Evolutionary conservation across 2,888 invertebrate genomes (phyloP).

Genomic region (Muschampia plurimacula): DNA sequence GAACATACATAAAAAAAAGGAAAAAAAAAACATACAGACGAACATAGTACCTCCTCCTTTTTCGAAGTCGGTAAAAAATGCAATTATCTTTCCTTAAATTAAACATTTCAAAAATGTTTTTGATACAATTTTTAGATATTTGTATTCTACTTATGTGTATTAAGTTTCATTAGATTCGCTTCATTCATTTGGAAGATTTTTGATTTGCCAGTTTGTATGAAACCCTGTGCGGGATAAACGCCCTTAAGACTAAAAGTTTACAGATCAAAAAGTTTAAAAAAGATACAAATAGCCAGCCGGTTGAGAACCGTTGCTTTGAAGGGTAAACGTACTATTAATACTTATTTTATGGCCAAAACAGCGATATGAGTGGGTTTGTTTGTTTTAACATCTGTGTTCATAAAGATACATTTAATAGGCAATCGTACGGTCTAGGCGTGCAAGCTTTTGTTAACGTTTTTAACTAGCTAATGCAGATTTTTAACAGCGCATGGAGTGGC

Average conservation of each 20-base stretch:
- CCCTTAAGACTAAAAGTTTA: neutral
- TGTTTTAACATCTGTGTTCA: slow-evolving; percentile 26
- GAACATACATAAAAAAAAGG: no score
- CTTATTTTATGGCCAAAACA: slow-evolving; percentile 22
- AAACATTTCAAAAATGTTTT: no score
- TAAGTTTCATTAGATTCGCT: no score
- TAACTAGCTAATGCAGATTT: neutral
- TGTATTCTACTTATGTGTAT: no score
- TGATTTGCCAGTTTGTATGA: no score
- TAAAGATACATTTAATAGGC: slow-evolving; percentile 30
- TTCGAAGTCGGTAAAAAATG: no score
- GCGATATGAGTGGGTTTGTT: neutral
- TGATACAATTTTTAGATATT: no score
- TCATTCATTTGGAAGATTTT: no score
- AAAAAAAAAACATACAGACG: no score
- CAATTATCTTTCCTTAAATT: neutral
- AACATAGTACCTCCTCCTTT: no score
- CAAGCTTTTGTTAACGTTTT: neutral
- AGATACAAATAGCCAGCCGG: neutral
- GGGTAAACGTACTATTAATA: slow-evolving; percentile 20
- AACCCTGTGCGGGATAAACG: neutral
- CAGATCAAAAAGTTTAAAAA: neutral
- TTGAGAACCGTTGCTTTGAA: neutral
- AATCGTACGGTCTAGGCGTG: slow-evolving; percentile 7
- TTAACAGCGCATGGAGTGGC: neutral